phyloP scores from a whole-genome alignment of 2,113 vertebrate genomes.

The Labeo catla region DNA sequence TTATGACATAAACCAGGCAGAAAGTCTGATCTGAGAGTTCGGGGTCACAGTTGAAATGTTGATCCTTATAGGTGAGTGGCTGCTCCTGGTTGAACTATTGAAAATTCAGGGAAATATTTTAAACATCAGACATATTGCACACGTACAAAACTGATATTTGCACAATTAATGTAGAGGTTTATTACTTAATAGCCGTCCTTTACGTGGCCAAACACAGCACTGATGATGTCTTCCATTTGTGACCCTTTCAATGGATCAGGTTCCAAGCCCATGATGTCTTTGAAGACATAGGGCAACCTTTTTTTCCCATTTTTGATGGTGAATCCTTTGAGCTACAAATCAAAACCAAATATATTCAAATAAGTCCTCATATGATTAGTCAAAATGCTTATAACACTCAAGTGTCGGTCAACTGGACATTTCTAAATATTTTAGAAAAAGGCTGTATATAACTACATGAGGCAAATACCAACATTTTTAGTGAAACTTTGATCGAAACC shows the following conservation, averaged over 20 bases:
- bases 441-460: background rate
- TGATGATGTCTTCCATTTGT: background rate
- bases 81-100: slow-evolving; percentile 33
- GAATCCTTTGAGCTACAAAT: slow-evolving; percentile 36
- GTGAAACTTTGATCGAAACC: too few species aligned
- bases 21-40: slow-evolving; percentile 40
- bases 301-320: background rate
- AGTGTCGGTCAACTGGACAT: background rate
- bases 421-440: background rate
- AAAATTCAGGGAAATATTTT: background rate
- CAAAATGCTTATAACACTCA: background rate
- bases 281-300: slow-evolving; percentile 5
- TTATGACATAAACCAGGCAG: slow-evolving; percentile 51
- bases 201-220: background rate
- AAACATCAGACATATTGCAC: background rate
- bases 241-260: background rate
- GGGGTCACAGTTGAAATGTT: too few species aligned
- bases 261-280: slow-evolving; percentile 41
- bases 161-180: background rate
- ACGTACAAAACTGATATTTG: background rate
- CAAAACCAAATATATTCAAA: background rate
- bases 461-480: slow-evolving; percentile 1
- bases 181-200: slow-evolving; percentile 24
- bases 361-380: background rate
- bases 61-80: background rate